A percentile compares a stretch with the other conserved stretches of the same genome.
These are phyloP conservation scores for Ormyrus thymus DNA, from an alignment of 2,888 invertebrate genomes.

Conservation along the genomic window DNA sequence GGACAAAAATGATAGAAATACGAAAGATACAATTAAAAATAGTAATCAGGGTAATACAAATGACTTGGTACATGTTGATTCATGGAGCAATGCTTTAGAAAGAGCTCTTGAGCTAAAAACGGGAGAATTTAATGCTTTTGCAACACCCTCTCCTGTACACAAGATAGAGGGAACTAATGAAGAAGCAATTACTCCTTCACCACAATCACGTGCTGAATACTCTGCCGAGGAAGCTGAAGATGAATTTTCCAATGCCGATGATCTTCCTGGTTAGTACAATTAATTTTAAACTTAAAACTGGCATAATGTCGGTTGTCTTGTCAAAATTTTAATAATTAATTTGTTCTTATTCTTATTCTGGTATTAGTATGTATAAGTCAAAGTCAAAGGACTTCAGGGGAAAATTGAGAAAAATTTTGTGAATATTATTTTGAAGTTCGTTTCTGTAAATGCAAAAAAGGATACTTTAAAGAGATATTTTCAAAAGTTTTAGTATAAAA, in stretches of 20 bases:
- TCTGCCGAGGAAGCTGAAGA: conserved; percentile 64
- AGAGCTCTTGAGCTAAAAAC: conserved; percentile 66
- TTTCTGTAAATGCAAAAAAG: too few species aligned
- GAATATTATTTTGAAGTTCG: too few species aligned
- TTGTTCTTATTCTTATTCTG: too few species aligned
- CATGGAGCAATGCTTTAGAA: conserved; percentile 69
- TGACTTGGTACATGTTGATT: conserved; percentile 63
- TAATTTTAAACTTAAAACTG: not conserved
- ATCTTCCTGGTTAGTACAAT: conserved; percentile 56
- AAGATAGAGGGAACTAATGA: conserved; percentile 57
- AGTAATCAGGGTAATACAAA: conserved; percentile 28
- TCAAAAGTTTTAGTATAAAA: too few species aligned
- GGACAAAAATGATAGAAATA: conserved; percentile 46
- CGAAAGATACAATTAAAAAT: not conserved
- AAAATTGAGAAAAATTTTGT: too few species aligned
- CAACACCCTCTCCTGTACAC: conserved; percentile 58
- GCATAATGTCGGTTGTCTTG: too few species aligned
- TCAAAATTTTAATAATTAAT: too few species aligned
- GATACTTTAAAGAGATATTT: too few species aligned
- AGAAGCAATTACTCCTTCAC: conserved; percentile 61
- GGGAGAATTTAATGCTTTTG: conserved; percentile 58
- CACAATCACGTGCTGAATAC: conserved; percentile 64
- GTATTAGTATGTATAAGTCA: too few species aligned
- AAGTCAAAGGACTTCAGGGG: too few species aligned
- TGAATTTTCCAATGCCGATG: conserved; percentile 66